Conservation (phyloP, 2,113 vertebrate species). For the Pachyramphus minor region DNA sequence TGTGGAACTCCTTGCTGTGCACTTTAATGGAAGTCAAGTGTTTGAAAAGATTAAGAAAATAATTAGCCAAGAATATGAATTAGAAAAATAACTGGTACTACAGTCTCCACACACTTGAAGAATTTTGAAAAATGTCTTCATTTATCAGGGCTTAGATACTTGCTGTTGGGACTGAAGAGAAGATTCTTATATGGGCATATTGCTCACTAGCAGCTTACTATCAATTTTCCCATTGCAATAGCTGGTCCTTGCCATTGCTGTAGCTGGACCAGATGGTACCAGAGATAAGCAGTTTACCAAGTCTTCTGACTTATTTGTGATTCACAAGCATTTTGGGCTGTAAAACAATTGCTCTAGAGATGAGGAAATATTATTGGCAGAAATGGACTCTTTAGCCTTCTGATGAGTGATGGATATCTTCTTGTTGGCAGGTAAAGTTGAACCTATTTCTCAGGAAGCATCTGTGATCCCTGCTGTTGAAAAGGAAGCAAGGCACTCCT, state of each 20-base stretch:
- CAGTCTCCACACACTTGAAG: neutral
- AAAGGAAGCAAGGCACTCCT: slow-evolving; percentile 40
- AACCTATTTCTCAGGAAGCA: slow-evolving; percentile 58
- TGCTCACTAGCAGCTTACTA: neutral
- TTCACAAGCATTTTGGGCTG: neutral
- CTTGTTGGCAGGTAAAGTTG: slow-evolving; percentile 61
- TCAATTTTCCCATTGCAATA: neutral
- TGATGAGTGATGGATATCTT: slow-evolving; percentile 23
- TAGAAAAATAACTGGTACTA: neutral
- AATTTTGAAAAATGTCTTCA: neutral
- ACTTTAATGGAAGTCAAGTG: neutral
- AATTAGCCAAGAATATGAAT: neutral
- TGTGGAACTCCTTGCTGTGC: neutral
- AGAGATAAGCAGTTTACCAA: neutral
- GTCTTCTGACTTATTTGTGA: neutral
- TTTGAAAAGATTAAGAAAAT: neutral
- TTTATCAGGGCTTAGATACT: neutral
- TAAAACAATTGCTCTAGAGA: neutral
- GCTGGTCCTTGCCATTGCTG: neutral
- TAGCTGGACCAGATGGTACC: neutral
- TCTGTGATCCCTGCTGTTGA: slow-evolving; percentile 42
- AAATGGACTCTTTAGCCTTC: neutral
- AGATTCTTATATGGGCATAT: neutral
- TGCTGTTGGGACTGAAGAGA: neutral
- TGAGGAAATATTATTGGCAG: neutral